Evolutionary conservation across 2,888 invertebrate genomes (phyloP), one percentile per base, ranked within the genome.

Genomic region (Brachypalpus laphriformis): DNA sequence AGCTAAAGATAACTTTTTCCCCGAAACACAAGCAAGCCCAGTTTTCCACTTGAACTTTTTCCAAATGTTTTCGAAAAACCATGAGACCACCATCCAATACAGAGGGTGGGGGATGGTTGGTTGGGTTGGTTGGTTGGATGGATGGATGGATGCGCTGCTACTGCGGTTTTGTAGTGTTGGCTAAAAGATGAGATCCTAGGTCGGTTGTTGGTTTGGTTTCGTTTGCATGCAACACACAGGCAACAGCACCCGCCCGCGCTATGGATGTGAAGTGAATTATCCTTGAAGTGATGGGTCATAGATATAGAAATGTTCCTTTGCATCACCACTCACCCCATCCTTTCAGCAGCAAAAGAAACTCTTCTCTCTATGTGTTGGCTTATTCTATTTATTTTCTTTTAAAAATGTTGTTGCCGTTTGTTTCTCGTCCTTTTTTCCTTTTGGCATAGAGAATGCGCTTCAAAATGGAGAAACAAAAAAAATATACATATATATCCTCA

Each of bases 11-110:
- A 78, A 78, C 72, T 78, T 78, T 66, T 57, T 25, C 25, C 25
- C 22, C 47, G 59, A 31, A 63, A 65, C 40, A 63, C 63, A 72
- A 72, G 54, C 74, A n/a, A 66, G 65, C 76, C 76, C 76, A 70
- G 76, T 71, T 77, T 71, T 82, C 76, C 82, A 82, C 82, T 82
- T 82, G 76, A 82, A 82, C 76, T 82, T 82, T 81, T 82, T 76
- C 76, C 57, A 76, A 82, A 63, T 76, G 82, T 76, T 63, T n/a
- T 68, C 70, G 51, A 37, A 56, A 75, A 59, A 72, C 37, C 18
- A 31, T 14, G 42, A 54, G 42, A 31, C 63, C 68, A 57, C 61
- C 54, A 61, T 71, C 61, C 45, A 51, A 51, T 51, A 16, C 28
- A 5, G 22, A 20, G 45, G 57, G 8, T n/a, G n/a, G 61, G 25